A percentile compares a stretch with the other conserved stretches of the same genome.
Evolutionary conservation across 1,140 invertebrate genomes (phyloP).

Genomic region (Ips nitidus): DNA sequence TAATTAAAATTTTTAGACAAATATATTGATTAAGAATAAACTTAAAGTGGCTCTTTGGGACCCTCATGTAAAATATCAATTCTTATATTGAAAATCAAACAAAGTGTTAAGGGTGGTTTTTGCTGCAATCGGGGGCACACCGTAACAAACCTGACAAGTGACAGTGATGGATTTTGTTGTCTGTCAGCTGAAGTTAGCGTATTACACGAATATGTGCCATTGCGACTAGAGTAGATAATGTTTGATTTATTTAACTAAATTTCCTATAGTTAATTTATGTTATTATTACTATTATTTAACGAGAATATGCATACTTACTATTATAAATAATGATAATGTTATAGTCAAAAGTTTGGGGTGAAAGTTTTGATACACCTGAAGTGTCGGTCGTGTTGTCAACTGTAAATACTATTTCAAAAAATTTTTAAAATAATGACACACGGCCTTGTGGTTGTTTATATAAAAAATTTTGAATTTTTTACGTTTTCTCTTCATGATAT

Average conservation of each 20-base stretch:
- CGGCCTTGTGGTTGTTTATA: too few species aligned
- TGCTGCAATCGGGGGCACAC: conserved; percentile 26
- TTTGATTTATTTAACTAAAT: conserved; percentile 47
- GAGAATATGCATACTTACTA: conserved; percentile 39
- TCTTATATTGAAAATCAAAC: too few species aligned
- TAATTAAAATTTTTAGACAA: too few species aligned
- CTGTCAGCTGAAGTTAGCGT: conserved; percentile 47
- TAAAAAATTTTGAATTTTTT: too few species aligned
- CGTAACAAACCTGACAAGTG: conserved; percentile 37
- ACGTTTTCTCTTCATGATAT: conserved; percentile 27
- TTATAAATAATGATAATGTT: conserved; percentile 26
- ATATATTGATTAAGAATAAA: too few species aligned
- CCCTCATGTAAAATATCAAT: too few species aligned
- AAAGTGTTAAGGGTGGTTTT: not conserved
- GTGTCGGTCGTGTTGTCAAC: not conserved
- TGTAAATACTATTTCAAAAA: too few species aligned
- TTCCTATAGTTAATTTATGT: conserved; percentile 46
- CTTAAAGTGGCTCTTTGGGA: too few species aligned
- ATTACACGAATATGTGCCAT: conserved; percentile 48
- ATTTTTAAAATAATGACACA: too few species aligned
- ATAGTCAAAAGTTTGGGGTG: conserved; percentile 21
- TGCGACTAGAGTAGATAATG: conserved; percentile 47
- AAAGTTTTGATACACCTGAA: conserved; percentile 49
- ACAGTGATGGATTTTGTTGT: conserved; percentile 51
- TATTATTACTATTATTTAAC: conserved; percentile 40